phyloP scores from a whole-genome alignment of 1,140 invertebrate species.

The Streblospio benedicti region DNA sequence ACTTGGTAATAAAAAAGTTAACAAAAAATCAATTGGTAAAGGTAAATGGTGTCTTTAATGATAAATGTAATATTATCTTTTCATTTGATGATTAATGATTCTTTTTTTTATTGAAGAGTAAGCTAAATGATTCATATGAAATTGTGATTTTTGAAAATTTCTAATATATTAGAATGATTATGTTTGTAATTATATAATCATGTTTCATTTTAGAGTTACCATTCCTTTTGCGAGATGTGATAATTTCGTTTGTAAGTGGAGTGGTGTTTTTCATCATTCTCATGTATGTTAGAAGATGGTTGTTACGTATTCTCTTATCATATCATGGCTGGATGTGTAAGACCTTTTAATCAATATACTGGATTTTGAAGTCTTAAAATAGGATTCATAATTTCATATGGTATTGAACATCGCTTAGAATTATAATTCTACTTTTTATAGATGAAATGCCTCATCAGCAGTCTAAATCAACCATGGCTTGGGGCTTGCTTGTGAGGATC shows the following conservation, averaged over 20 bases:
- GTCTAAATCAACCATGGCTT: slow-evolving; percentile 41
- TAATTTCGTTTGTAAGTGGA: slow-evolving; percentile 36
- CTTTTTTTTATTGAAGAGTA: too few species aligned
- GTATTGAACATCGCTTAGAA: too few species aligned
- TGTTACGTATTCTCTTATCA: slow-evolving; percentile 40
- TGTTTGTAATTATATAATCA: slow-evolving; percentile 4
- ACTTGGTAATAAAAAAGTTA: too few species aligned
- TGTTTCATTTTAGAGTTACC: slow-evolving; percentile 22
- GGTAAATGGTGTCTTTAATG: too few species aligned
- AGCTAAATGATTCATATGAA: too few species aligned
- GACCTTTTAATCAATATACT: slow-evolving; percentile 15
- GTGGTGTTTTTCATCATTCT: slow-evolving; percentile 41
- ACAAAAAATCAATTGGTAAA: too few species aligned
- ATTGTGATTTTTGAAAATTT: too few species aligned
- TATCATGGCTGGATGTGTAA: slow-evolving; percentile 49
- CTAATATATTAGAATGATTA: slow-evolving; percentile 10
- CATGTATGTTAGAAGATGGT: slow-evolving; percentile 43
- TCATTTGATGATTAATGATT: too few species aligned
- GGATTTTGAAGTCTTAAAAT: slow-evolving; percentile 7
- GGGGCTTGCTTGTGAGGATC: slow-evolving; percentile 45
- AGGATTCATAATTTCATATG: too few species aligned
- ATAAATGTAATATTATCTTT: too few species aligned
- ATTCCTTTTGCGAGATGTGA: slow-evolving; percentile 30
- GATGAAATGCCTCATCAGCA: slow-evolving; percentile 45
- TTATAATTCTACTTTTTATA: slow-evolving; percentile 19